Base-by-base conservation (phyloP, 2,797 vertebrate species). In the Xiphorhynchus erythropygius region DNA sequence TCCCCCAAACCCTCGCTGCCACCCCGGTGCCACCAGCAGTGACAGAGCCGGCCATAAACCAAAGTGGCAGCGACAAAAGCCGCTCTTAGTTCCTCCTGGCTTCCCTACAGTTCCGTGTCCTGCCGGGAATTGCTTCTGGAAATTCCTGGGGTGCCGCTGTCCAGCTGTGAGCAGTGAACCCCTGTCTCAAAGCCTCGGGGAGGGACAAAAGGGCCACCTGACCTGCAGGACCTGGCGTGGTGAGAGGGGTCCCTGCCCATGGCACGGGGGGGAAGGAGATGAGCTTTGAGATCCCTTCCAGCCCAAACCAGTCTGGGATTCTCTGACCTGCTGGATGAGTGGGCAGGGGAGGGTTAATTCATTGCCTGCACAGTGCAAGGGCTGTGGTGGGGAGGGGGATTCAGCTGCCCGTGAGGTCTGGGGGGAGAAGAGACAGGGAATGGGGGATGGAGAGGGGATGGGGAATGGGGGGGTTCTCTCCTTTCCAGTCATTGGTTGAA, bases 31-130 rank as follows among this genome's bases (percentile, higher is more conserved):
- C 55, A 30, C 6, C 30, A 27, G 62, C 75, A 2, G 15, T 37
- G 53, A 35, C 49, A 0, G 73, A 1, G 32, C 19, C 19, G 2
- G 32, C 1, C 25, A 0, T 5, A 6, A 16, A 11, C 2, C 47
- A 7, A 32, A 55, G 71, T 10, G 68, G 69, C 52, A 0, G 0
- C 76, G 18, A 32, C 7, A 30, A 10, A 21, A 33, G 3, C 10
- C n/a, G 1, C 0, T 2, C 8, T 1, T 3, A 8, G 4, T 71
- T 3, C 0, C 73, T 28, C 44, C 2, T 2, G 3, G 5, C 7
- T 27, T 32, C 23, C 35, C 60, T 41, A 1, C 5, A 32, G 60
- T 37, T 41, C 52, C 0, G 1, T 10, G 8, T 28, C 69, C 30
- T 35, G 22, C 6, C 23, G 59, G 79, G 65, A 69, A 30, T 3